These are phyloP conservation scores for Agapornis canus DNA, from an alignment of 2,797 vertebrate genomes.

Conservation along the genomic window DNA sequence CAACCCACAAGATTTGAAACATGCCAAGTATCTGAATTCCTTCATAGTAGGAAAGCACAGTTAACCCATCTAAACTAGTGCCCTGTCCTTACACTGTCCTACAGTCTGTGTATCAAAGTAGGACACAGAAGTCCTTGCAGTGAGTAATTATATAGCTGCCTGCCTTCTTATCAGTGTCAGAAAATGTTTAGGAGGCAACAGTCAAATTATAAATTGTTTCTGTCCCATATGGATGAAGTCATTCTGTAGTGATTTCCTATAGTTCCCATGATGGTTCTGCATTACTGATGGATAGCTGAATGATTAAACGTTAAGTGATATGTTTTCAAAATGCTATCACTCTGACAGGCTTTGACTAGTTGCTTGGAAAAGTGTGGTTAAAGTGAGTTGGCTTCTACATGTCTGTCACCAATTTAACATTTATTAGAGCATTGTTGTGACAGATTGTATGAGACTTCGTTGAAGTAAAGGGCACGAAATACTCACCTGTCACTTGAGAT, in stretches of 20 bases:
- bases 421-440: slow-evolving; percentile 32
- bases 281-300: not conserved
- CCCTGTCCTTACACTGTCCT: not conserved
- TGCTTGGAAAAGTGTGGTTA: not conserved
- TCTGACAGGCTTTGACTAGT: not conserved
- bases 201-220: not conserved
- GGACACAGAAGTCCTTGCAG: not conserved
- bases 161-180: not conserved
- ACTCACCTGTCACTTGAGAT: slow-evolving; percentile 33
- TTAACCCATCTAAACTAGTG: not conserved
- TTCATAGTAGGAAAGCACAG: not conserved
- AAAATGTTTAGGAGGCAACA: not conserved
- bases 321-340: not conserved
- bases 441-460: not conserved
- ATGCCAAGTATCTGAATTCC: not conserved
- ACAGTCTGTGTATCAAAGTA: not conserved
- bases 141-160: not conserved
- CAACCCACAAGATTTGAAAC: not conserved
- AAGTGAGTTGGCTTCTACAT: not conserved
- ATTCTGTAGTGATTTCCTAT: not conserved
- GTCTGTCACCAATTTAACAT: slow-evolving; percentile 33
- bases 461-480: slow-evolving; percentile 32
- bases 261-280: not conserved
- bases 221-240: rapidly evolving
- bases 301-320: not conserved